Base-by-base conservation (phyloP, 2,888 invertebrate species). In the Trachelus tabidus region DNA sequence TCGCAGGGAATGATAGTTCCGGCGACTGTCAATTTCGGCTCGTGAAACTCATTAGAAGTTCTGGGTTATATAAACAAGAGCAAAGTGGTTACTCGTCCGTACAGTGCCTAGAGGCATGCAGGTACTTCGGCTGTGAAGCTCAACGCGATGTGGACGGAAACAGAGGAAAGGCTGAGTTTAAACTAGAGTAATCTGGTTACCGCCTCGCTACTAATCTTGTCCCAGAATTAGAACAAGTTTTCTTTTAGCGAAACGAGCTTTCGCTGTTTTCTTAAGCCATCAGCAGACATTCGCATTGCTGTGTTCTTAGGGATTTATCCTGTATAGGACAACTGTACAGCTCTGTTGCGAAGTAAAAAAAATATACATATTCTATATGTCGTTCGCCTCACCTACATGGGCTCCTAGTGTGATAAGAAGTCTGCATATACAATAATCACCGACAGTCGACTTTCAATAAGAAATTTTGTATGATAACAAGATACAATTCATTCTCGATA, bases 181-280 rank as follows among this genome's bases (percentile, higher is more conserved):
- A 86, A 85, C 79, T 80, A 79, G 81, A 80, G 79, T 84, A 86
- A 86, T 83, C 85, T 81, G 81, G 85, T 86, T 87, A 84, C 83
- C 77, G 77, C 81, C 73, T 79, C 78, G 76, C 81, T 80, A 83
- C 84, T 85, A 87, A 86, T 87, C 86, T 85, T 85, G 81, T 82
- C 78, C 80, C 40, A 78, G 78, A 87, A 87, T 86, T 86, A 84
- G 86, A 84, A 80, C 82, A 81, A 85, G 81, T 83, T 83, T 86
- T 84, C 83, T 80, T 81, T 81, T 79, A 73, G 69, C 79, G 68
- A 71, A 82, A 80, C 71, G 71, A 79, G 80, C 75, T 81, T 84
- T 74, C 75, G 71, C 76, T 68, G 77, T 34, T 69, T 77, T 74
- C 75, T 76, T 75, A 76, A 34, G 69, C 73, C 73, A 77, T 79